A percentile compares a stretch with the other conserved stretches of the same genome.
Evolutionary conservation across 1,140 invertebrate species (phyloP).

Genomic region (Drosophila nannoptera): DNA sequence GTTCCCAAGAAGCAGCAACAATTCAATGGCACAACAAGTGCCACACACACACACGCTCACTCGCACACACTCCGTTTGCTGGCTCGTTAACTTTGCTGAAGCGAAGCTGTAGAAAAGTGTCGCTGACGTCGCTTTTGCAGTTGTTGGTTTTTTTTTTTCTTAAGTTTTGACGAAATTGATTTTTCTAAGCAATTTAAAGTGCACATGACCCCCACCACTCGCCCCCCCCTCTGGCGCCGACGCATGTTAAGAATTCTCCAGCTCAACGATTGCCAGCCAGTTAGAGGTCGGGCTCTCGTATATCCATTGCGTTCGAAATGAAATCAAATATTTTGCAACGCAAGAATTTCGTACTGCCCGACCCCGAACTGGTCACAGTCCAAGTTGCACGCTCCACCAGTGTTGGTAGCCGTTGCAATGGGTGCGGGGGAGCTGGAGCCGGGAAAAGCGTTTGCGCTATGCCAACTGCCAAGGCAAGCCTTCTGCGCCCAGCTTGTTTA

Average conservation of each 20-base stretch:
- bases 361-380: not conserved
- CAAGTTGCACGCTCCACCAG: not conserved
- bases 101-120: slow-evolving; percentile 54
- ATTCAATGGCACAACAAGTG: slow-evolving; percentile 24
- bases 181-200: slow-evolving; percentile 77
- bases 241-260: slow-evolving; percentile 31
- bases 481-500: not conserved
- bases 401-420: not conserved
- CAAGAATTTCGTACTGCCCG: slow-evolving; percentile 53
- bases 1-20: slow-evolving; percentile 55
- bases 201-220: slow-evolving; percentile 18
- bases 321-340: slow-evolving; percentile 70
- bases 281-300: slow-evolving; percentile 22
- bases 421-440: too few species aligned
- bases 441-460: too few species aligned
- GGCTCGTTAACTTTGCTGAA: slow-evolving; percentile 59
- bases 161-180: slow-evolving; percentile 72
- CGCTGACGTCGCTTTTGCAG: slow-evolving; percentile 28
- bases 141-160: not conserved
- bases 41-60: slow-evolving; percentile 19
- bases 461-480: too few species aligned
- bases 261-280: not conserved
- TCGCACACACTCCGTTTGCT: slow-evolving; percentile 50
- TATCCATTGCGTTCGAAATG: slow-evolving; percentile 60
- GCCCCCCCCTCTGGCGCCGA: not conserved